These are phyloP conservation scores for Hafferia zeledoni DNA, from an alignment of 2,797 vertebrate species.

Conservation along the genomic window DNA sequence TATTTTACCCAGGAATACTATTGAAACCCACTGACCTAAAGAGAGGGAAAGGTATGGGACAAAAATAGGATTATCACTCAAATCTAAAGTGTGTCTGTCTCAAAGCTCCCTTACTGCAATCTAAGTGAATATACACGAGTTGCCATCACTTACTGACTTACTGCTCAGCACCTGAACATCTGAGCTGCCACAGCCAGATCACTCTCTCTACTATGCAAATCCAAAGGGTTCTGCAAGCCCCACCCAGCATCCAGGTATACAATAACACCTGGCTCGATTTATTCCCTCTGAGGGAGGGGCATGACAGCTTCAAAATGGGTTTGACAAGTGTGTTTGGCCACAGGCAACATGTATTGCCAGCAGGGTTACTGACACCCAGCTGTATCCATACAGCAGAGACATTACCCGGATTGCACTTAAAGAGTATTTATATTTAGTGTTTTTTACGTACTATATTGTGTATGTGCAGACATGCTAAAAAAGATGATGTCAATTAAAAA, in stretches of 20 bases:
- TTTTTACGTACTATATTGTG: neutral
- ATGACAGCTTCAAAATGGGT: neutral
- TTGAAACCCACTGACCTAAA: neutral
- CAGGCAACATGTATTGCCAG: neutral
- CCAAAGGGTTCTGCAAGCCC: neutral
- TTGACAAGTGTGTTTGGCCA: neutral
- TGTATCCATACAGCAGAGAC: neutral
- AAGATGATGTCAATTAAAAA: neutral
- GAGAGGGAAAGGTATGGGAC: neutral
- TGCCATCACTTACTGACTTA: neutral
- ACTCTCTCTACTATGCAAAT: neutral
- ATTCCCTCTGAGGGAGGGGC: neutral
- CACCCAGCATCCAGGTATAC: neutral
- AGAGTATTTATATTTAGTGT: neutral
- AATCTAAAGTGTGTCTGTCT: neutral
- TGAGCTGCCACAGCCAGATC: neutral
- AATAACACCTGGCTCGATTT: neutral
- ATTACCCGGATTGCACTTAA: too few species aligned
- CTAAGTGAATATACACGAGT: accelerated
- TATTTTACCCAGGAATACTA: neutral
- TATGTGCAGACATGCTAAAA: neutral
- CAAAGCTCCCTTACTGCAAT: neutral
- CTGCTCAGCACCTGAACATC: neutral
- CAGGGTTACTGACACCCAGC: neutral
- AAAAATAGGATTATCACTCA: neutral